These are phyloP conservation scores for Jordanella pulchra DNA, from an alignment of 2,797 vertebrate species.

Conservation along the genomic window DNA sequence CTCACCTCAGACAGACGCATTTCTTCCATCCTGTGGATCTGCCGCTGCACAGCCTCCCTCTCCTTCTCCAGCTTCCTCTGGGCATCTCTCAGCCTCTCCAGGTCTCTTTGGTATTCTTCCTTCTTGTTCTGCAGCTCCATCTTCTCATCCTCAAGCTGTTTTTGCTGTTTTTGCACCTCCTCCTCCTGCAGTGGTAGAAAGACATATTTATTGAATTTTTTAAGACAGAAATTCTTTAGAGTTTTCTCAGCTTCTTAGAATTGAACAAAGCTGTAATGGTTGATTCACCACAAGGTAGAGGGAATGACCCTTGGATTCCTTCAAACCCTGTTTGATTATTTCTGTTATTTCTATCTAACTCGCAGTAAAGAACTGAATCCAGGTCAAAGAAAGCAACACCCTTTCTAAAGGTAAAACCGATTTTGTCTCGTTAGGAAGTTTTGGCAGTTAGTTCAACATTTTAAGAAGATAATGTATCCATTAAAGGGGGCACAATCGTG, in stretches of 20 bases:
- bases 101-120: constrained; percentile 87
- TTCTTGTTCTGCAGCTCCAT: constrained; percentile 84
- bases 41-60: constrained; percentile 81
- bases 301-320: neutral
- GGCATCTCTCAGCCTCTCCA: constrained; percentile 86
- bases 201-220: constrained; percentile 26
- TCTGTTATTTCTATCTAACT: neutral
- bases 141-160: constrained; percentile 80
- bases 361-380: neutral
- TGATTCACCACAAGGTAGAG: too few relatives aligned
- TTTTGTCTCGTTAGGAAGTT: neutral
- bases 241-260: neutral
- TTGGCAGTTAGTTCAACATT: neutral
- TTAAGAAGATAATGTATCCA: neutral
- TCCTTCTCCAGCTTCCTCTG: constrained; percentile 92
- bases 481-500: neutral
- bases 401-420: neutral
- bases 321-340: neutral
- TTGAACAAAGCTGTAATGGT: neutral
- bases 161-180: constrained; percentile 70
- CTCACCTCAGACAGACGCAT: constrained; percentile 70
- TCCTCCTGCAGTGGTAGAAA: constrained; percentile 78
- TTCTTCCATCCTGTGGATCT: constrained; percentile 80
- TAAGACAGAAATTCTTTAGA: neutral
- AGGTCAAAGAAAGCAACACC: neutral